Evolutionary conservation across 2,797 vertebrate species (phyloP).

Genomic region (Paramormyrops hopkinsi): DNA sequence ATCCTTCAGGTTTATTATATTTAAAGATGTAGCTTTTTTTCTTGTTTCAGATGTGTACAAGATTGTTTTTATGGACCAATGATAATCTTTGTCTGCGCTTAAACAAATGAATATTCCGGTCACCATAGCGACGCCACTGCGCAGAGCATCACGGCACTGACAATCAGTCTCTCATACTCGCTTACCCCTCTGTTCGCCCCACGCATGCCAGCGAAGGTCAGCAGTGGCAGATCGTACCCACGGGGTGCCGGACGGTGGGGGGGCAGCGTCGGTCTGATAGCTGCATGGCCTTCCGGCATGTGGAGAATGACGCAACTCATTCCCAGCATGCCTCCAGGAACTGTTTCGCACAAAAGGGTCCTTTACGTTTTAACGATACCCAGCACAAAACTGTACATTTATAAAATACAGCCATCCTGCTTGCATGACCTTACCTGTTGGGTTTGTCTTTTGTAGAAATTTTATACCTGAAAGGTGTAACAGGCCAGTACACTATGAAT

Average conservation of each 20-base stretch:
- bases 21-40: constrained; percentile 62
- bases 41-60: constrained; percentile 60
- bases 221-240: background rate
- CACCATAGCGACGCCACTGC: constrained; percentile 44
- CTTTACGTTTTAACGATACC: background rate
- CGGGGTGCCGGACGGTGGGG: background rate
- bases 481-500: background rate
- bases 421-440: background rate
- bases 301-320: background rate
- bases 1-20: constrained; percentile 75
- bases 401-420: background rate
- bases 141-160: constrained; percentile 55
- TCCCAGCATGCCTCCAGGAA: background rate
- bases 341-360: background rate
- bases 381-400: background rate
- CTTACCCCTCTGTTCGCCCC: constrained; percentile 23
- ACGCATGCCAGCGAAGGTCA: background rate
- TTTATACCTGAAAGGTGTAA: background rate
- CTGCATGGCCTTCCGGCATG: background rate
- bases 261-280: background rate
- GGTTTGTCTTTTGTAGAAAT: background rate
- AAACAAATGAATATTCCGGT: constrained; percentile 66
- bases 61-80: constrained; percentile 73
- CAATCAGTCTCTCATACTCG: constrained; percentile 65
- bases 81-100: constrained; percentile 61